Evolutionary conservation across 2,797 vertebrate species (phyloP), one percentile per base, ranked within the genome.

Genomic region (Streptopelia turtur): DNA sequence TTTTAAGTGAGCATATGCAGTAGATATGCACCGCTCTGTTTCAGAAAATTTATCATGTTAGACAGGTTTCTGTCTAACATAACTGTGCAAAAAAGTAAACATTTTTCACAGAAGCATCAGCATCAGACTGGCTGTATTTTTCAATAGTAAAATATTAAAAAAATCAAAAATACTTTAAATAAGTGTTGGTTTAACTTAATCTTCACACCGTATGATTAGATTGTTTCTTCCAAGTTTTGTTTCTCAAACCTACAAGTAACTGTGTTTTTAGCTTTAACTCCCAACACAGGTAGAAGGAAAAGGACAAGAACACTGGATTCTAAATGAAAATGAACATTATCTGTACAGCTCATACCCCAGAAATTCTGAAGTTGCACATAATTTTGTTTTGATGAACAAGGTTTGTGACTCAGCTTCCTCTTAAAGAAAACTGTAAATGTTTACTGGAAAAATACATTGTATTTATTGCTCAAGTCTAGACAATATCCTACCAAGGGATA

Each of bases 61-160:
- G 18, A 31, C 9, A 31, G 11, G 13, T 85, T 89, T 85, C n/a
- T 61, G 18, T 30, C 56, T 35, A 81, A 87, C 18, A 16, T 24
- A 66, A 60, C 12, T 52, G 43, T n/a, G 30, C 5, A 70, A 80
- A 65, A 61, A 41, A 61, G 21, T 25, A 78, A 66, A 16, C 4
- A 7, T 81, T 96, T 91, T 81, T 43, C 69, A 83, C 27, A 65
- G 37, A 83, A 77, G 24, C 11, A n/a, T 55, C 72, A 23, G 27
- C 22, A 68, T 57, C 30, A 81, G 47, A 78, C 25, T 74, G 49
- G n/a, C 10, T 79, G 64, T 61, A 91, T 83, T 95, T 87, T 45
- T 23, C 92, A 91, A 85, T 53, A 80, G 27, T 57, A 91, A 69
- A 95, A 83, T 39, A 87, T 86, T 92, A 91, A 95, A 83, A 83